These are phyloP conservation scores for Chaenocephalus aceratus DNA, from an alignment of 2,113 vertebrate species.

Conservation along the genomic window DNA sequence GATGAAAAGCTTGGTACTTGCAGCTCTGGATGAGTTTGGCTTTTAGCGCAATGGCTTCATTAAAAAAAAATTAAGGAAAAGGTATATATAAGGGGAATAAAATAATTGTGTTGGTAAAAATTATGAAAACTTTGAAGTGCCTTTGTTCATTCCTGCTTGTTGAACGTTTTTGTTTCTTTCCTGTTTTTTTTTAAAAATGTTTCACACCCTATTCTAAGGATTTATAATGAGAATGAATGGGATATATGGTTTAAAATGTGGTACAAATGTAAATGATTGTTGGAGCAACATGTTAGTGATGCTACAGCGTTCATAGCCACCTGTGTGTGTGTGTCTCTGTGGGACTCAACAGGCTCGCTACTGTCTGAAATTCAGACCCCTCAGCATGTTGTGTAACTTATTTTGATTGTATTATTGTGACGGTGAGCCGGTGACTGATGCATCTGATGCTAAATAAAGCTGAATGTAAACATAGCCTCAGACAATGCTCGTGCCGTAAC, in stretches of 20 bases:
- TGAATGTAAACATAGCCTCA: constrained; percentile 26
- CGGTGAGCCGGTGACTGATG: constrained; percentile 9
- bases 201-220: constrained; percentile 11
- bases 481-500: neutral
- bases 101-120: constrained; percentile 18
- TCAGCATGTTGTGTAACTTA: constrained; percentile 74
- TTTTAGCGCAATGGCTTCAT: constrained; percentile 9
- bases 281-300: constrained; percentile 27
- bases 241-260: constrained; percentile 16
- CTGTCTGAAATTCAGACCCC: constrained; percentile 84
- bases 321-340: constrained; percentile 68
- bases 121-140: constrained; percentile 75
- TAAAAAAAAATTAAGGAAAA: constrained; percentile 11
- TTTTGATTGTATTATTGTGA: constrained; percentile 59
- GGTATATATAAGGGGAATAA: neutral
- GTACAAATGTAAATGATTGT: constrained; percentile 30
- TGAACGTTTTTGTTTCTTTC: constrained; percentile 24
- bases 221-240: constrained; percentile 40
- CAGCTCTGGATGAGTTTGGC: neutral
- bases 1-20: neutral
- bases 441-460: constrained; percentile 33
- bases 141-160: constrained; percentile 71
- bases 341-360: constrained; percentile 69
- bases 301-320: constrained; percentile 42
- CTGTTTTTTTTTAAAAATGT: constrained; percentile 3